A percentile compares a stretch with the other conserved stretches of the same genome.
phyloP scores from a whole-genome alignment of 1,140 invertebrate species.

The Hesperophylax magnus region DNA sequence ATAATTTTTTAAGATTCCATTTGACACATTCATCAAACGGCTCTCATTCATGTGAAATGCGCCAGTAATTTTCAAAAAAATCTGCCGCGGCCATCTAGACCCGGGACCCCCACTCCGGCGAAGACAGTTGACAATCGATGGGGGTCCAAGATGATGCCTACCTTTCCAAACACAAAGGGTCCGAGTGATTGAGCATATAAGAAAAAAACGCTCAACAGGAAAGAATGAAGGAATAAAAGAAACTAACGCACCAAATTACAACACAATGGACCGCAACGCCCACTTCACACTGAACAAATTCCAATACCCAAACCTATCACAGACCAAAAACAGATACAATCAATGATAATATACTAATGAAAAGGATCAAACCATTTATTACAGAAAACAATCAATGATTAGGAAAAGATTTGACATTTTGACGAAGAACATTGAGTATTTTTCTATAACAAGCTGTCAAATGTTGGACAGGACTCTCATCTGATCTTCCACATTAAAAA shows the following conservation, averaged over 20 bases:
- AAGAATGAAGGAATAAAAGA: constrained; percentile 50
- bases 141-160: constrained; percentile 38
- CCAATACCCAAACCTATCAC: constrained; percentile 21
- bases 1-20: constrained; percentile 12
- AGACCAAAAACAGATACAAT: not conserved
- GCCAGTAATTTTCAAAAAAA: constrained; percentile 31
- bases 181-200: constrained; percentile 42
- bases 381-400: not conserved
- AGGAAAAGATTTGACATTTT: too few relatives aligned
- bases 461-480: too few relatives aligned
- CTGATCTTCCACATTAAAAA: too few relatives aligned
- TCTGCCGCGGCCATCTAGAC: constrained; percentile 3
- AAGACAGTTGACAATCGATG: constrained; percentile 51
- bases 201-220: constrained; percentile 50
- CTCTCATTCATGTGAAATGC: constrained; percentile 31
- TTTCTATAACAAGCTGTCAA: too few relatives aligned
- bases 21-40: constrained; percentile 29
- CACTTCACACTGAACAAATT: constrained; percentile 57
- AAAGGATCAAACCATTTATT: not conserved
- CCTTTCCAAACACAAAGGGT: constrained; percentile 42
- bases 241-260: constrained; percentile 57
- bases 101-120: constrained; percentile 34
- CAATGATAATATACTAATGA: not conserved
- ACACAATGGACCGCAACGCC: constrained; percentile 53
- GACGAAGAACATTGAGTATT: too few relatives aligned